phyloP scores from a whole-genome alignment of 2,113 vertebrate genomes.

The Smithornis capensis region DNA sequence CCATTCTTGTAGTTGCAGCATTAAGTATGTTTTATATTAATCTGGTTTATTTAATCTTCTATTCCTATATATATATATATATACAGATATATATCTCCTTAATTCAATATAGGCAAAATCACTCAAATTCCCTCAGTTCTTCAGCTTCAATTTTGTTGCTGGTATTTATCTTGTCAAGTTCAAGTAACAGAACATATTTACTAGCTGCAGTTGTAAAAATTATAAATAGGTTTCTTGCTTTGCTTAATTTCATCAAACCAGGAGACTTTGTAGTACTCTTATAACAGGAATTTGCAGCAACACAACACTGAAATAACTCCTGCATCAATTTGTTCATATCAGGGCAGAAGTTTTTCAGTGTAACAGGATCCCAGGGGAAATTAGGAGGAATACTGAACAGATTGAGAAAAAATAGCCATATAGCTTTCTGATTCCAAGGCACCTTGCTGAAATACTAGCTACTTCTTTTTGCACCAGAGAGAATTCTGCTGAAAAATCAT shows the following conservation, averaged over 20 bases:
- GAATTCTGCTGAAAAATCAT: neutral
- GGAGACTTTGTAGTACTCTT: neutral
- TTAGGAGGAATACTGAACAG: slow-evolving; percentile 4
- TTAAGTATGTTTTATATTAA: neutral
- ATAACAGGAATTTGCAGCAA: neutral
- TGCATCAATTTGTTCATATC: neutral
- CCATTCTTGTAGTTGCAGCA: neutral
- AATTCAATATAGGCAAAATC: neutral
- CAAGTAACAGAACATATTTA: neutral
- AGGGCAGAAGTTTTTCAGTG: neutral
- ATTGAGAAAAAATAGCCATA: neutral
- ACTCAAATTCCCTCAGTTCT: neutral
- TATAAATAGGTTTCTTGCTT: neutral
- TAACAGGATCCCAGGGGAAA: slow-evolving; percentile 27
- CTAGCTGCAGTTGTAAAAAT: neutral
- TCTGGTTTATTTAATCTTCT: neutral
- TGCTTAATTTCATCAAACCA: neutral
- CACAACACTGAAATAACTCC: neutral
- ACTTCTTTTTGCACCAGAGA: neutral
- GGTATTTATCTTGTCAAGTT: neutral
- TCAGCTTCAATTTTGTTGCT: neutral
- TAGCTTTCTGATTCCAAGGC: neutral
- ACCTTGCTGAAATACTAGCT: neutral
- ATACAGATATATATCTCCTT: neutral
- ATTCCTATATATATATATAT: too few relatives aligned